phyloP scores from a whole-genome alignment of 2,113 vertebrate genomes.

The Lota lota region DNA sequence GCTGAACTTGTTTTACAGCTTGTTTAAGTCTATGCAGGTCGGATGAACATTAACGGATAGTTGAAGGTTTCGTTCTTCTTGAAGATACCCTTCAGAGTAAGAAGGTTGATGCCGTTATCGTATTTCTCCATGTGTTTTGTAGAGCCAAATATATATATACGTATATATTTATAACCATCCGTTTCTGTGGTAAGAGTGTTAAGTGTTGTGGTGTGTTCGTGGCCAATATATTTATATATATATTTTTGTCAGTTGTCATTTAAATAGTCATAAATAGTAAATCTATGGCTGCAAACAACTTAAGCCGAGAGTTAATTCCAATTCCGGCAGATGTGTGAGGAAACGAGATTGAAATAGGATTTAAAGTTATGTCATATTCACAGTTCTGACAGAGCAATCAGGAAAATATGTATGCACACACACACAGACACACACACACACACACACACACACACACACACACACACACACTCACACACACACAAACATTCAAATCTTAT shows the following conservation, averaged over 20 bases:
- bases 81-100: too few species aligned
- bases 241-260: conserved; percentile 42
- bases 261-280: conserved; percentile 37
- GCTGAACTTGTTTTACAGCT: too few species aligned
- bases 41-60: too few species aligned
- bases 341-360: conserved; percentile 42
- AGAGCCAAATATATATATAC: too few species aligned
- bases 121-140: too few species aligned
- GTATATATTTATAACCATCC: too few species aligned
- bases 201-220: too few species aligned
- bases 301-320: conserved; percentile 48
- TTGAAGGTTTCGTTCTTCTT: too few species aligned
- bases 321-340: conserved; percentile 19
- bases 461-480: conserved; percentile 23
- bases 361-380: conserved; percentile 36
- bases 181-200: too few species aligned
- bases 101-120: too few species aligned
- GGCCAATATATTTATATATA: not conserved
- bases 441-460: not conserved
- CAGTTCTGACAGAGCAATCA: conserved; percentile 60
- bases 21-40: too few species aligned
- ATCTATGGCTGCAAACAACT: conserved; percentile 25
- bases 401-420: conserved; percentile 27
- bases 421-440: conserved; percentile 3
- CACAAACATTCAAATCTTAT: not conserved